Evolutionary conservation across 2,113 vertebrate species (phyloP).

Genomic region (Heptranchias perlo): DNA sequence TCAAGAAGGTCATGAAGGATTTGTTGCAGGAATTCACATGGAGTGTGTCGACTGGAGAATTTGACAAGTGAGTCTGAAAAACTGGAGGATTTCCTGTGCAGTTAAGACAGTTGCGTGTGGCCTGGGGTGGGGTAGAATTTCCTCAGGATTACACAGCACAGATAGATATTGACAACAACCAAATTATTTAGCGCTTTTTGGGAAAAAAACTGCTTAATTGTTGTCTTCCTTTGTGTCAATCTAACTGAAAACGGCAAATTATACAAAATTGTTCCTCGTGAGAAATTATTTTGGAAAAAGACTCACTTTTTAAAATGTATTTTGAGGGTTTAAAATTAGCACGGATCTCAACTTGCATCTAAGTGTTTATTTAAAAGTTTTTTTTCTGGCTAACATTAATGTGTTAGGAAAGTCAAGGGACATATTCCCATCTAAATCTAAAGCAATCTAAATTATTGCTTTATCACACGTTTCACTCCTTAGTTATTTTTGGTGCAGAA

Average conservation of each 20-base stretch:
- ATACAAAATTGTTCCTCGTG: background rate
- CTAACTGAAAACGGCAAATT: background rate
- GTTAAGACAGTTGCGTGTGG: background rate
- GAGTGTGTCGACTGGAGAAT: background rate
- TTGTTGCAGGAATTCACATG: background rate
- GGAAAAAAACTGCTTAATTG: background rate
- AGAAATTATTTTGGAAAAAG: background rate
- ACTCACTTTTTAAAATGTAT: background rate
- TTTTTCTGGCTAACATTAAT: background rate
- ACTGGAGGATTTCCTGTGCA: background rate
- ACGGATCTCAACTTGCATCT: background rate
- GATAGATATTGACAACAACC: background rate
- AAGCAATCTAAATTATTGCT: background rate
- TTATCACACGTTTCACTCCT: background rate
- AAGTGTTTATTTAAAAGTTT: background rate
- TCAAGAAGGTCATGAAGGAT: background rate
- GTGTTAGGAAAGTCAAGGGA: no score
- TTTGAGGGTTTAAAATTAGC: background rate
- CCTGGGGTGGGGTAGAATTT: background rate
- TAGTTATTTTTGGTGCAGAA: background rate
- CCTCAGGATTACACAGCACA: background rate
- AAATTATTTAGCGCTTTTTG: background rate
- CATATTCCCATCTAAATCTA: no score
- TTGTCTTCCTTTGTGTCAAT: background rate
- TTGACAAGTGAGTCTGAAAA: background rate